Conservation (phyloP, 2,113 vertebrate genomes). For the Dendrocopos noguchii region DNA sequence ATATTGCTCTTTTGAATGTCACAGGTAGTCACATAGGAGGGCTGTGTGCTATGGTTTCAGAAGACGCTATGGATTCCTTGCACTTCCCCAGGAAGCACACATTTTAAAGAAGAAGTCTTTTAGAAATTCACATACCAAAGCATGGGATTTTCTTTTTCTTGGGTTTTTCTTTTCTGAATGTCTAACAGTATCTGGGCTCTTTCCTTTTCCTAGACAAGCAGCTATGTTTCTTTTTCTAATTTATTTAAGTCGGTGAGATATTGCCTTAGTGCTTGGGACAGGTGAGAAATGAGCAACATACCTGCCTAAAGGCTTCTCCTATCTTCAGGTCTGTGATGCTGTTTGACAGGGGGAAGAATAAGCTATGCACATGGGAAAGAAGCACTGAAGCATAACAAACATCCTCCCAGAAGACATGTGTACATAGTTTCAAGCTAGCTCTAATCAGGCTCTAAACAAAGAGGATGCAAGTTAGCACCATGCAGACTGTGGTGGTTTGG, state of each 20-base stretch:
- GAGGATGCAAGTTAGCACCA: background rate
- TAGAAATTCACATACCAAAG: background rate
- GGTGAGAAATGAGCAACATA: background rate
- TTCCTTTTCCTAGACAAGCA: background rate
- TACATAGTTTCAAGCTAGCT: background rate
- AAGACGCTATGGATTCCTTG: background rate
- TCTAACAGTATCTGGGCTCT: background rate
- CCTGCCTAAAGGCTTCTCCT: background rate
- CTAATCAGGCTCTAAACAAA: background rate
- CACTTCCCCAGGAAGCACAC: background rate
- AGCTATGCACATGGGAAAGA: background rate
- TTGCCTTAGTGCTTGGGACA: background rate
- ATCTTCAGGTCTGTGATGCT: background rate
- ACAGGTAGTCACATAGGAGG: background rate
- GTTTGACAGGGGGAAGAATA: background rate
- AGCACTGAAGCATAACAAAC: background rate
- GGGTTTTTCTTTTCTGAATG: background rate
- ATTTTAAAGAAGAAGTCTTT: background rate
- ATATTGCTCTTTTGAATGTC: background rate
- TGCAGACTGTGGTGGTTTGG: too few species aligned
- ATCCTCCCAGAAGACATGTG: background rate
- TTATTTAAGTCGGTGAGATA: background rate
- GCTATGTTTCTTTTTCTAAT: background rate
- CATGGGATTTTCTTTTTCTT: background rate
- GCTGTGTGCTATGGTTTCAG: background rate